Conservation (phyloP, 2,888 invertebrate genomes). For the Pristionchus fissidentatus region DNA sequence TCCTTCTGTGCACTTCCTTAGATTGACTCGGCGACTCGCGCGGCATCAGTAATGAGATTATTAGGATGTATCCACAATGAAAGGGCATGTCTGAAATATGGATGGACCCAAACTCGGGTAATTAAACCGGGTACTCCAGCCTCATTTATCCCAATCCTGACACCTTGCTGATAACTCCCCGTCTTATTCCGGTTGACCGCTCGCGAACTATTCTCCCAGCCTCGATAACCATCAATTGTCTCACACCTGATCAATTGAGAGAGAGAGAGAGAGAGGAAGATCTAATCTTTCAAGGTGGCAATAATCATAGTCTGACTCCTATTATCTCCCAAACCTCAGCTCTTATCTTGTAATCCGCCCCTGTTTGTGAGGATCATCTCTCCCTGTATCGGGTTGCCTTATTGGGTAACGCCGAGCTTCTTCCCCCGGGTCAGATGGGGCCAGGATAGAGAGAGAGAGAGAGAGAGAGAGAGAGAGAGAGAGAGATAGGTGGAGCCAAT, state of each 20-base stretch:
- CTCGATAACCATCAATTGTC: constrained; percentile 34
- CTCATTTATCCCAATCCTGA: background rate
- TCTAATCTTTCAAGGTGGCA: constrained; percentile 28
- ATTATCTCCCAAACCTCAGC: background rate
- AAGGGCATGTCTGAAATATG: background rate
- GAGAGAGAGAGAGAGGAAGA: too few species aligned
- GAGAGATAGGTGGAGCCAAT: constrained; percentile 40
- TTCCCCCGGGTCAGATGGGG: background rate
- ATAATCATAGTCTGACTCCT: background rate
- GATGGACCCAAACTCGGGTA: background rate
- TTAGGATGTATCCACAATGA: too few species aligned
- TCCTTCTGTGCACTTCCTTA: background rate
- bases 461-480: background rate
- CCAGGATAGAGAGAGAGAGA: background rate
- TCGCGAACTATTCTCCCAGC: background rate
- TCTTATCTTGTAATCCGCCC: background rate
- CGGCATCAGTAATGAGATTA: background rate
- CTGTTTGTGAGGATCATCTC: constrained; percentile 13
- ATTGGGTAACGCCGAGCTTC: constrained; percentile 27
- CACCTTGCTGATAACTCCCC: constrained; percentile 29
- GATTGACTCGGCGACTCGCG: constrained; percentile 30
- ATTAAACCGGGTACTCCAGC: background rate
- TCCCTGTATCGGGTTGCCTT: constrained; percentile 18
- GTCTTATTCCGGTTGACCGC: constrained; percentile 30
- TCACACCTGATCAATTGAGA: background rate